phyloP scores from a whole-genome alignment of 2,888 invertebrate species.

The Eupithecia abbreviata region DNA sequence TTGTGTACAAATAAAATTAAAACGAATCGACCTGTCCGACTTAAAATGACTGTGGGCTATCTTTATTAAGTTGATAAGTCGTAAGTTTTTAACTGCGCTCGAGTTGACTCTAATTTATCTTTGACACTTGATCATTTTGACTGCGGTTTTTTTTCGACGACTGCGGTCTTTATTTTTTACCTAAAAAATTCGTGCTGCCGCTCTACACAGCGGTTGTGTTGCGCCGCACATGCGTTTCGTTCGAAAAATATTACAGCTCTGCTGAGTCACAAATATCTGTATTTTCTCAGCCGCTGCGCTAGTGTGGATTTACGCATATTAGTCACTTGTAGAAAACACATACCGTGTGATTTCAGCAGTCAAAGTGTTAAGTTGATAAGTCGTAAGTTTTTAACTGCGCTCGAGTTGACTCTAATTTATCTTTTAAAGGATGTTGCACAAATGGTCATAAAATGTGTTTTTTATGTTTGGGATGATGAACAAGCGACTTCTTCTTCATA shows the following conservation, averaged over 20 bases:
- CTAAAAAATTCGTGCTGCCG: too few species aligned
- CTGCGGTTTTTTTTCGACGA: too few species aligned
- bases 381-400: conserved; percentile 8
- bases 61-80: conserved; percentile 29
- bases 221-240: too few species aligned
- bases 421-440: conserved; percentile 12
- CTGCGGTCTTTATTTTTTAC: too few species aligned
- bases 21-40: conserved; percentile 19
- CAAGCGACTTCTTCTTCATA: not conserved
- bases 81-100: conserved; percentile 6
- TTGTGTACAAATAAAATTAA: conserved; percentile 32
- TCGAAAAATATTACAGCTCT: too few species aligned
- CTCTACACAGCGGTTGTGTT: too few species aligned
- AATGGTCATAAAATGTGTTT: not conserved
- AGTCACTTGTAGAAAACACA: too few species aligned
- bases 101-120: conserved; percentile 25
- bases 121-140: too few species aligned
- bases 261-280: too few species aligned
- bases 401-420: conserved; percentile 23
- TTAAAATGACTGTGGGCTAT: conserved; percentile 22
- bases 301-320: too few species aligned
- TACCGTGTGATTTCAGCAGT: too few species aligned
- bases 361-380: conserved; percentile 26
- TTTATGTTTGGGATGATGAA: conserved; percentile 12
- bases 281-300: too few species aligned